These are phyloP conservation scores for Ryuthela nishihirai DNA, from an alignment of 2,888 invertebrate species.

Conservation along the genomic window DNA sequence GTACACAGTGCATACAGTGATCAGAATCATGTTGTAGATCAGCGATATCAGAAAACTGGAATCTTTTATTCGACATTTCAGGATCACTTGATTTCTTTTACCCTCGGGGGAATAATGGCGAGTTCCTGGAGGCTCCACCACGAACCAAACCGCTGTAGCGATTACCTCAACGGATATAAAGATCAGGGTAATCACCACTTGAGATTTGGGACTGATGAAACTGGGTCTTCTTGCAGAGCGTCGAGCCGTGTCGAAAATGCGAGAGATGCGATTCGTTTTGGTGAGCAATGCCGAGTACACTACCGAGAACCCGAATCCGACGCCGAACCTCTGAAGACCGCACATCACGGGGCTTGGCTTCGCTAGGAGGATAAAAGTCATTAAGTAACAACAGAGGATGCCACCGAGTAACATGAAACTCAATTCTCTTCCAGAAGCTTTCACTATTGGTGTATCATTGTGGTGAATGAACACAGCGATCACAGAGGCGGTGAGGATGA, in stretches of 20 bases:
- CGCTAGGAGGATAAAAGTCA: constrained; percentile 51
- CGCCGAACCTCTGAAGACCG: constrained; percentile 51
- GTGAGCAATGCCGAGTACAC: constrained; percentile 53
- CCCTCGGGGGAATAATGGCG: constrained; percentile 86
- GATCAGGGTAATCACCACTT: constrained; percentile 51
- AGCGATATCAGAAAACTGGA: constrained; percentile 64
- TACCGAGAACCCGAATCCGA: constrained; percentile 52
- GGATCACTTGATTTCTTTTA: constrained; percentile 88
- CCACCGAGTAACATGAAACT: constrained; percentile 52
- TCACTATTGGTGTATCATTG: constrained; percentile 52
- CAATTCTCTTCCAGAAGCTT: constrained; percentile 53
- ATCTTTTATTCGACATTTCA: constrained; percentile 76
- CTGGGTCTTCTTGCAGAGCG: constrained; percentile 51
- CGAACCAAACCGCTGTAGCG: constrained; percentile 87
- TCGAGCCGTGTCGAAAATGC: constrained; percentile 48
- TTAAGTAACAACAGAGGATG: constrained; percentile 51
- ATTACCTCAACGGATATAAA: constrained; percentile 54
- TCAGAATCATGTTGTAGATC: constrained; percentile 84
- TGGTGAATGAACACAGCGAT: constrained; percentile 50
- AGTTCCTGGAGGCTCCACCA: constrained; percentile 82
- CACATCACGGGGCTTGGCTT: constrained; percentile 50
- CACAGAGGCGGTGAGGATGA: constrained; percentile 49
- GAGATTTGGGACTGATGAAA: constrained; percentile 54
- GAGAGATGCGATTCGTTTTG: constrained; percentile 50
- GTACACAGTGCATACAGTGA: constrained; percentile 62